Evolutionary conservation across 2,113 vertebrate genomes (phyloP).

Genomic region (Edolisoma coerulescens): DNA sequence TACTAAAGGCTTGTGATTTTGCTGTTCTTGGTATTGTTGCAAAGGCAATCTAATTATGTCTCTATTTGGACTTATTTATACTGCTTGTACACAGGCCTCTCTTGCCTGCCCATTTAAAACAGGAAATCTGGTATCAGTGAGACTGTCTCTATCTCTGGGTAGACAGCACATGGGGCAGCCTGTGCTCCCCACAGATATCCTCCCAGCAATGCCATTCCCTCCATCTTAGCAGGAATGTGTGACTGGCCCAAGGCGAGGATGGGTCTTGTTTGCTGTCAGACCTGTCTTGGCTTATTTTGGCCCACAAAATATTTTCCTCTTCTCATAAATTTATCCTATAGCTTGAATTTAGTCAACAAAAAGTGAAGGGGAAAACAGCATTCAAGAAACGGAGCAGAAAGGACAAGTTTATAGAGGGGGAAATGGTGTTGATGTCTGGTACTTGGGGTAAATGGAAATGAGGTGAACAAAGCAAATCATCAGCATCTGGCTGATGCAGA

Average conservation of each 20-base stretch:
- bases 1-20: neutral
- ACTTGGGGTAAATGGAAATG: neutral
- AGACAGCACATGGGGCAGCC: neutral
- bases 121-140: neutral
- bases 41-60: constrained; percentile 1
- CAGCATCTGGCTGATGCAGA: neutral
- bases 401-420: neutral
- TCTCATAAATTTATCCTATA: neutral
- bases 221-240: neutral
- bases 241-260: neutral
- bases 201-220: neutral
- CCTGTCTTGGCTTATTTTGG: neutral
- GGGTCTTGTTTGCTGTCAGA: neutral
- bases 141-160: neutral
- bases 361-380: neutral
- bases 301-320: neutral
- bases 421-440: neutral
- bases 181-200: neutral
- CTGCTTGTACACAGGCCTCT: neutral
- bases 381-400: neutral
- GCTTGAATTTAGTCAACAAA: neutral
- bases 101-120: neutral
- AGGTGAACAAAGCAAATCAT: neutral
- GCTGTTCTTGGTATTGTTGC: constrained; percentile 18
- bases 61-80: constrained; percentile 4